phyloP scores from a whole-genome alignment of 2,113 vertebrate species.

The Thomomys bottae region DNA sequence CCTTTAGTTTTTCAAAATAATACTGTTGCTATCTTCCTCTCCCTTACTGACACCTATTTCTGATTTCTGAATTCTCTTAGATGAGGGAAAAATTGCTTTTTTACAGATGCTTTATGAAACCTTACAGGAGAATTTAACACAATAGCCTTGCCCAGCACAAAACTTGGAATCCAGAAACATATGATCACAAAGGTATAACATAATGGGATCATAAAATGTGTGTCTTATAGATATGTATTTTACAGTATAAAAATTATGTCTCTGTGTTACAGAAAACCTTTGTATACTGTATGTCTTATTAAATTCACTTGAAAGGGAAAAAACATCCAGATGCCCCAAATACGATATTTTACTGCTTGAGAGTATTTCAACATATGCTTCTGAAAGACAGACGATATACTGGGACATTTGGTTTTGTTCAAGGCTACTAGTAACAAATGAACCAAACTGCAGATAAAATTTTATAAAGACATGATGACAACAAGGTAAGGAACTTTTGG shows the following conservation, averaged over 20 bases:
- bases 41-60: background rate
- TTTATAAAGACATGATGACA: conserved; percentile 51
- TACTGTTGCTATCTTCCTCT: background rate
- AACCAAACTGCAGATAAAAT: conserved; percentile 26
- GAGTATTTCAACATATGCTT: background rate
- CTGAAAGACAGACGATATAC: background rate
- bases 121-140: conserved; percentile 62
- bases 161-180: background rate
- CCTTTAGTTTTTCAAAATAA: background rate
- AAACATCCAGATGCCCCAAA: background rate
- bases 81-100: conserved; percentile 57
- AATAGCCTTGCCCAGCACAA: conserved; percentile 40
- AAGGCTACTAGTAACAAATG: background rate
- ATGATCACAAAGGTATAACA: background rate
- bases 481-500: background rate
- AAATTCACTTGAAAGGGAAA: conserved; percentile 14
- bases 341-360: background rate
- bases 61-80: conserved; percentile 46
- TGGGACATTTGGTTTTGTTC: background rate
- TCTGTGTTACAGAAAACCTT: conserved; percentile 28
- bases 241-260: conserved; percentile 12
- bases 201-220: too few species aligned
- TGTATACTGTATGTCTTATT: background rate
- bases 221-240: too few species aligned
- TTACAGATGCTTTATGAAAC: conserved; percentile 57